Base-by-base conservation (phyloP, 2,888 invertebrate species). In the Ferdinandea cuprea region DNA sequence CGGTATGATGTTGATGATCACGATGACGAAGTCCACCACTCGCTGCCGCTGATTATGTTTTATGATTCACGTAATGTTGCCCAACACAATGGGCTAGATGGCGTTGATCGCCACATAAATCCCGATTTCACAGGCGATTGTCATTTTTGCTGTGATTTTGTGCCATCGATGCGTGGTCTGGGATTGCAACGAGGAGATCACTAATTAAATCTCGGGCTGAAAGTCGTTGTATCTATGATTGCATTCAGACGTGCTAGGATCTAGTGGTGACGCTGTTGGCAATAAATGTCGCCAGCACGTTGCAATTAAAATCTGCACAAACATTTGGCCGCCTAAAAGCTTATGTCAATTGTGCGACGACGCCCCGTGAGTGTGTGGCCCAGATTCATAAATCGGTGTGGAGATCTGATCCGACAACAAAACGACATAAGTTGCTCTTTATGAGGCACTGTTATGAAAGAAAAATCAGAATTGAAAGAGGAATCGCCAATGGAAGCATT, bases 21-120 rank as follows among this genome's bases (percentile, higher is more conserved):
- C n/a, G 74, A 66, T 54, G 81, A 81, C 77, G 76, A 77, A 58
- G 77, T 81, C 77, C 71, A 44, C 44, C 50, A 61, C 52, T 52
- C 44, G 46, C 69, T 59, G 25, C 30, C 63, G 56, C 76, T 81
- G 81, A 81, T 81, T 81, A 81, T 81, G 81, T 77, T 81, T 81
- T 81, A 81, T 81, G 81, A 77, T 77, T 81, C 81, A 65, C 65
- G 77, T 81, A 81, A 77, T 81, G 81, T 77, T 81, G 77, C 28
- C 81, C 81, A 81, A 72, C 63, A 81, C 81, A 81, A 81, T 81
- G 52, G 69, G 11, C 81, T 81, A 81, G 66, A 71, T 81, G 81
- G 81, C 81, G 48, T 77, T 81, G 81, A 81, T 81, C 81, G 66
- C 59, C 48, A 77, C 81, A 81, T 81, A 81, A 81, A 81, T 81